phyloP scores from a whole-genome alignment of 1,140 invertebrate species.

The Sinonovacula constricta region DNA sequence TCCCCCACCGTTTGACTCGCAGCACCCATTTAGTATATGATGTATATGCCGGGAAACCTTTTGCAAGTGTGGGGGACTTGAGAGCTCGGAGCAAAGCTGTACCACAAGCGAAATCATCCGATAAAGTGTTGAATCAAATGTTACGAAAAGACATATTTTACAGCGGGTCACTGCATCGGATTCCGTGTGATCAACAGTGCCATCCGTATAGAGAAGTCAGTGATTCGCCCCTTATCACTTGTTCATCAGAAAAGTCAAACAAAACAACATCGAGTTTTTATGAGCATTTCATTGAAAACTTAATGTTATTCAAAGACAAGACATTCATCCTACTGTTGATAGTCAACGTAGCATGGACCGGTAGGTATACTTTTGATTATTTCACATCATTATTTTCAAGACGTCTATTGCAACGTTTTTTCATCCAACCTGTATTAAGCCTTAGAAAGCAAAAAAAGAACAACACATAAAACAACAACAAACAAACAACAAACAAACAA shows the following conservation, averaged over 20 bases:
- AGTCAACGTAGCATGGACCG: conserved; percentile 57
- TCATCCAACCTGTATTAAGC: too few species aligned
- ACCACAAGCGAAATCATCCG: conserved; percentile 17
- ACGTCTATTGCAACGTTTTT: too few species aligned
- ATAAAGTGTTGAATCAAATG: conserved; percentile 48
- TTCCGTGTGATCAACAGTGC: too few species aligned
- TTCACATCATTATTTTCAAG: too few species aligned
- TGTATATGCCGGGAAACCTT: neutral
- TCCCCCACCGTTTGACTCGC: neutral
- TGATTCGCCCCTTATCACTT: neutral
- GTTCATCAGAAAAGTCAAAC: too few species aligned
- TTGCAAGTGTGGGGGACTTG: conserved; percentile 21
- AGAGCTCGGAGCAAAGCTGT: neutral
- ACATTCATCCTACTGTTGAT: conserved; percentile 48
- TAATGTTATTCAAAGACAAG: conserved; percentile 51
- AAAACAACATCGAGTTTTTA: too few species aligned
- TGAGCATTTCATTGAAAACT: conserved; percentile 1
- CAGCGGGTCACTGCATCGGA: conserved; percentile 66
- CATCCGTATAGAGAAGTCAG: conserved; percentile 14
- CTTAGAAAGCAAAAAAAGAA: too few species aligned
- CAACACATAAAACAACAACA: too few species aligned
- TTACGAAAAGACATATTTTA: conserved; percentile 67
- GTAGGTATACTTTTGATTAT: too few species aligned
- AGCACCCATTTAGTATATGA: neutral
- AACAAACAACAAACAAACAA: too few species aligned